These are phyloP conservation scores for Nibea coibor DNA, from an alignment of 2,113 vertebrate genomes.

Conservation along the genomic window DNA sequence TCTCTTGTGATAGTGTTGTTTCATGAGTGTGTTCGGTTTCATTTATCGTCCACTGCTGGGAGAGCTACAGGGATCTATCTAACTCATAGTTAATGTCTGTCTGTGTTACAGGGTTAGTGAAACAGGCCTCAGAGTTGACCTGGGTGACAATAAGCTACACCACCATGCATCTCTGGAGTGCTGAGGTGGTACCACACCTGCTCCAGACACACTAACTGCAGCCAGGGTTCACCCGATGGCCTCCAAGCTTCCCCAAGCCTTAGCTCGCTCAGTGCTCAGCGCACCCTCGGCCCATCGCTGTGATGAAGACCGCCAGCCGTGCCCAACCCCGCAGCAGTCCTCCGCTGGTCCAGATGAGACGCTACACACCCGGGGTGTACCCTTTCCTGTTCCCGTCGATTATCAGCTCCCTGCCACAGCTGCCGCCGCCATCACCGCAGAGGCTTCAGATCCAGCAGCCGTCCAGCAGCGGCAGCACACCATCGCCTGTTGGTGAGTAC, in stretches of 20 bases:
- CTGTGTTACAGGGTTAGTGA: slow-evolving; percentile 59
- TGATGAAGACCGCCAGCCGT: slow-evolving; percentile 90
- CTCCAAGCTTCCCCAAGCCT: slow-evolving; percentile 53
- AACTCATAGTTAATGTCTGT: slow-evolving; percentile 12
- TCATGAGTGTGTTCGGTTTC: neutral
- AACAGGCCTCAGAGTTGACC: slow-evolving; percentile 7
- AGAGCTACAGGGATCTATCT: neutral
- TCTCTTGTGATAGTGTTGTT: neutral
- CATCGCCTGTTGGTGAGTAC: slow-evolving; percentile 93
- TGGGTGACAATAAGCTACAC: neutral
- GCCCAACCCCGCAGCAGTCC: slow-evolving; percentile 88
- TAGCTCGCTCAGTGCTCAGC: slow-evolving; percentile 50
- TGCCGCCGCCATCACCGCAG: slow-evolving; percentile 83
- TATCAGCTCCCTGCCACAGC: slow-evolving; percentile 90
- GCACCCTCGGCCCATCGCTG: slow-evolving; percentile 64
- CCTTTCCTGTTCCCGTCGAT: slow-evolving; percentile 93
- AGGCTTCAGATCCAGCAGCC: slow-evolving; percentile 87
- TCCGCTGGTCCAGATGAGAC: slow-evolving; percentile 92
- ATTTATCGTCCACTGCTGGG: neutral
- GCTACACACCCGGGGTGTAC: slow-evolving; percentile 89
- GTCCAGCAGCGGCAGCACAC: slow-evolving; percentile 89
- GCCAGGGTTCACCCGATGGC: slow-evolving; percentile 71
- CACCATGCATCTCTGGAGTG: slow-evolving; percentile 62
- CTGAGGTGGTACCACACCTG: slow-evolving; percentile 51
- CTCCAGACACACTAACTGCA: slow-evolving; percentile 57